These are phyloP conservation scores for Ptilonorhynchus violaceus DNA, from an alignment of 2,113 vertebrate species.

Conservation along the genomic window DNA sequence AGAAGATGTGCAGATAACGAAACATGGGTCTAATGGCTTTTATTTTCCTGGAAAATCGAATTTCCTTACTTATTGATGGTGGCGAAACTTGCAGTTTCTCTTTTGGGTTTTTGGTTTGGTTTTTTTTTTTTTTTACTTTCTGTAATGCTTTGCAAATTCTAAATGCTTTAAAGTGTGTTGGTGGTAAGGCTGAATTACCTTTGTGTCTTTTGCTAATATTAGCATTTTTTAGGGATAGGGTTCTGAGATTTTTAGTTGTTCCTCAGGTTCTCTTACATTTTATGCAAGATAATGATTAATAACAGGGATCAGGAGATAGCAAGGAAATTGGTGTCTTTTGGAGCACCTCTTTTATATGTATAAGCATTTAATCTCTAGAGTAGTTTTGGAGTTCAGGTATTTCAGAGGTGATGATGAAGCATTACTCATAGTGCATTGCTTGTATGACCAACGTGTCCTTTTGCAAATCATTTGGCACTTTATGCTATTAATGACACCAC, in stretches of 20 bases:
- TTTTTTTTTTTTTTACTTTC: neutral
- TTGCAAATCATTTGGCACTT: neutral
- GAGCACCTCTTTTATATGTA: neutral
- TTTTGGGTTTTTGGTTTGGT: neutral
- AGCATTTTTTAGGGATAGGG: neutral
- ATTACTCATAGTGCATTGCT: neutral
- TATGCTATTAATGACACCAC: neutral
- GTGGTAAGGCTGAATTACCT: neutral
- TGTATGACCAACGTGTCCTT: neutral
- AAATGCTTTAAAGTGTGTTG: neutral
- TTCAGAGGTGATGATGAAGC: neutral
- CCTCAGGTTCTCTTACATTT: neutral
- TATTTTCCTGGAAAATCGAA: neutral
- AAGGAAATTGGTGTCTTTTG: neutral
- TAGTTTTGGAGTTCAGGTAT: neutral
- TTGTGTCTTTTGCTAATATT: neutral
- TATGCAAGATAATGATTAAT: neutral
- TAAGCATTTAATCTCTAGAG: neutral
- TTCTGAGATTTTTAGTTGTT: neutral
- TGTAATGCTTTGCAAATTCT: neutral
- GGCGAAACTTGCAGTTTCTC: neutral
- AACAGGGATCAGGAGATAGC: neutral
- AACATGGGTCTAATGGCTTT: neutral
- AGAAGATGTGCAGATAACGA: neutral
- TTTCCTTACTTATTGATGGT: neutral